Evolutionary conservation across 2,113 vertebrate species (phyloP).

Genomic region (Phyllostomus discolor): DNA sequence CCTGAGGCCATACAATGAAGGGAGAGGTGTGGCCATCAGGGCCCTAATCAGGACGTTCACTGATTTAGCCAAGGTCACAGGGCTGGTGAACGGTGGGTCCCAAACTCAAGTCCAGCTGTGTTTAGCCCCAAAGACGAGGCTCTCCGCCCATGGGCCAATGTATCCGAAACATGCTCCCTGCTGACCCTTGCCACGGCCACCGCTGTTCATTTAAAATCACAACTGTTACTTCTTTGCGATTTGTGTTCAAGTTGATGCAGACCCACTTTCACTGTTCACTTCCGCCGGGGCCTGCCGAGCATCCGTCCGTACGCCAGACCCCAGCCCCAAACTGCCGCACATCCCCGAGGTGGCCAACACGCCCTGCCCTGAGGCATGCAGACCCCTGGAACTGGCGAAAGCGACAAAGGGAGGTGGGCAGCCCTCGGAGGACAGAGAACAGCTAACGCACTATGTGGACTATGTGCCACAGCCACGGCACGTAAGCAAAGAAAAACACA

Average conservation of each 20-base stretch:
- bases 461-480: accelerated
- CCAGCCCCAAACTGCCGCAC: background rate
- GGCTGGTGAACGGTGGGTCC: background rate
- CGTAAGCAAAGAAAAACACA: background rate
- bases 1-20: background rate
- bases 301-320: background rate
- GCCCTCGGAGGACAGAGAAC: background rate
- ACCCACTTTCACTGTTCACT: background rate
- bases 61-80: background rate
- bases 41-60: background rate
- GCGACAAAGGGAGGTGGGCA: background rate
- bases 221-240: background rate
- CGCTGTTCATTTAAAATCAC: background rate
- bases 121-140: background rate
- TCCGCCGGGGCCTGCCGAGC: background rate
- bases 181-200: background rate
- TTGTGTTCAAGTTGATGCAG: background rate
- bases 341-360: background rate
- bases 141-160: background rate
- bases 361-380: background rate
- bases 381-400: background rate
- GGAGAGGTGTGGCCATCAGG: background rate
- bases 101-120: background rate
- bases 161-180: background rate
- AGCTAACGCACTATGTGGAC: accelerated